These are phyloP conservation scores for Amphiduros pacificus DNA, from an alignment of 2,888 invertebrate genomes.

Conservation along the genomic window DNA sequence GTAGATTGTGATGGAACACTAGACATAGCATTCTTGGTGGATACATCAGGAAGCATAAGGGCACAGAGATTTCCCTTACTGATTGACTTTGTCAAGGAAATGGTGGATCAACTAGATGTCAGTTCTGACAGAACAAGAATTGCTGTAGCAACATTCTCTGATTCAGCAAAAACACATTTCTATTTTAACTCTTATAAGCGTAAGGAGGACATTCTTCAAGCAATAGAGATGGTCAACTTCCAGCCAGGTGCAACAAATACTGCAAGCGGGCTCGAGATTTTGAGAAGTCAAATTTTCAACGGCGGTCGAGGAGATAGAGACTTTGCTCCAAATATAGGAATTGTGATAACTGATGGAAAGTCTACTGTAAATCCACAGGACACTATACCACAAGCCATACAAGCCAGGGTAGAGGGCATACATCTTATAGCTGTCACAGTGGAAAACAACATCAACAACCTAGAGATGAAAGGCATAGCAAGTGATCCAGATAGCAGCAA, in stretches of 20 bases:
- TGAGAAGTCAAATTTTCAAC: background rate
- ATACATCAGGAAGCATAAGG: slow-evolving; percentile 12
- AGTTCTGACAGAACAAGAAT: slow-evolving; percentile 20
- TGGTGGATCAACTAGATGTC: slow-evolving; percentile 26
- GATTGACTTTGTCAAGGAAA: slow-evolving; percentile 22
- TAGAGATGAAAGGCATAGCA: slow-evolving; percentile 3
- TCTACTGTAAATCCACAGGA: slow-evolving; percentile 1
- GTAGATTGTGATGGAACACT: slow-evolving; percentile 1
- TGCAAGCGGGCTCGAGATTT: background rate
- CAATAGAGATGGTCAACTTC: slow-evolving; percentile 2
- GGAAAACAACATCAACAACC: background rate
- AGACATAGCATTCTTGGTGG: slow-evolving; percentile 8
- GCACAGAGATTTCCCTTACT: slow-evolving; percentile 14
- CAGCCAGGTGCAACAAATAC: slow-evolving; percentile 3
- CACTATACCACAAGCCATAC: slow-evolving; percentile 5
- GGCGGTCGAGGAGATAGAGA: background rate
- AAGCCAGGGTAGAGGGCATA: slow-evolving; percentile 11
- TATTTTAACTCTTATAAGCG: slow-evolving; percentile 1
- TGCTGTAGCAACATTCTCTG: slow-evolving; percentile 27
- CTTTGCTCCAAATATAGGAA: slow-evolving; percentile 4
- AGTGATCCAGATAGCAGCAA: slow-evolving; percentile 2
- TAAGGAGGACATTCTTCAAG: slow-evolving; percentile 11
- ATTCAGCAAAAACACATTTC: slow-evolving; percentile 13
- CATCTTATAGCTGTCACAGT: slow-evolving; percentile 24
- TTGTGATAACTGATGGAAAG: slow-evolving; percentile 8